A percentile compares a stretch with the other conserved stretches of the same genome.
These are phyloP conservation scores for Diplolepis rosae DNA, from an alignment of 2,888 invertebrate species.

Conservation along the genomic window DNA sequence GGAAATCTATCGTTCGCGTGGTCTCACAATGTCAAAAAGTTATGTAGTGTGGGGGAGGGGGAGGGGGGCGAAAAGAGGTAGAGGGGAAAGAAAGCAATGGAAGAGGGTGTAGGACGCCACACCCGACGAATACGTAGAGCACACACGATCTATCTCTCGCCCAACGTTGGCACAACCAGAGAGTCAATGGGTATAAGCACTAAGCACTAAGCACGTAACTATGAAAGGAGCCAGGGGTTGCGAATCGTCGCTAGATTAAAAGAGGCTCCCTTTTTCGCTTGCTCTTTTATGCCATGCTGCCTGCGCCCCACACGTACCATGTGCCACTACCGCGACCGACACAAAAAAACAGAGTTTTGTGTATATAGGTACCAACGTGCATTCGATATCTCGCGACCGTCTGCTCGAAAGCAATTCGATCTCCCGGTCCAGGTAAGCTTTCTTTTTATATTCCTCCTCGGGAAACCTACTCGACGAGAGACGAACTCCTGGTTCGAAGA, in stretches of 20 bases:
- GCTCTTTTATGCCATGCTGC: constrained; percentile 69
- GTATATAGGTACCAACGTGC: constrained; percentile 48
- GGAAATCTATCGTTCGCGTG: constrained; percentile 53
- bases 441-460: constrained; percentile 41
- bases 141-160: constrained; percentile 38
- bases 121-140: constrained; percentile 34
- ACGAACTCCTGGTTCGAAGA: constrained; percentile 35
- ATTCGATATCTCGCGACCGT: constrained; percentile 64
- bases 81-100: constrained; percentile 11
- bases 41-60: not conserved
- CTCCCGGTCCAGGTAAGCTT: constrained; percentile 54
- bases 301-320: constrained; percentile 59
- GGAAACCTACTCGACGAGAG: constrained; percentile 42
- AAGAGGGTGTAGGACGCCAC: constrained; percentile 37
- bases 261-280: constrained; percentile 71
- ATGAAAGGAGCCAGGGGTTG: constrained; percentile 69
- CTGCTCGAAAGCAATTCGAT: constrained; percentile 66
- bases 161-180: constrained; percentile 40
- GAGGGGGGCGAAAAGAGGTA: not conserved
- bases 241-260: constrained; percentile 73
- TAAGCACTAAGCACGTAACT: constrained; percentile 69
- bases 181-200: constrained; percentile 56
- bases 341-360: constrained; percentile 35
- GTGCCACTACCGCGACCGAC: constrained; percentile 50
- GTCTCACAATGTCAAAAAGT: constrained; percentile 18